Conservation (phyloP, 2,797 vertebrate genomes). For the Pangasius krempfi region DNA sequence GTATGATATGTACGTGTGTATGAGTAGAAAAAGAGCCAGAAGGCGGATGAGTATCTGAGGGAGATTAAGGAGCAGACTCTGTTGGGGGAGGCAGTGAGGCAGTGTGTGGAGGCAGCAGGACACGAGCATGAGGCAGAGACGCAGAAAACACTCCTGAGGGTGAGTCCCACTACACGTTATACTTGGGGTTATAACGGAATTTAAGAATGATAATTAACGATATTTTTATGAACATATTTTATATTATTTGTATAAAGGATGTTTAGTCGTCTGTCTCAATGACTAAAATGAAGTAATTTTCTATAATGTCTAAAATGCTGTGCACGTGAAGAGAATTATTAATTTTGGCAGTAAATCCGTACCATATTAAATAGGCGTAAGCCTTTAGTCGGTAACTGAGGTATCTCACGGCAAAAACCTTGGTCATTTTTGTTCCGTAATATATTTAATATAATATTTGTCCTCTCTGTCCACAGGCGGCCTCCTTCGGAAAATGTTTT, state of each 20-base stretch:
- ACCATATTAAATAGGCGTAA: neutral
- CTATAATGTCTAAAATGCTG: neutral
- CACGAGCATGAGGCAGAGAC: slow-evolving; percentile 86
- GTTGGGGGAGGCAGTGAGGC: slow-evolving; percentile 86
- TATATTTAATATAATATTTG: no score
- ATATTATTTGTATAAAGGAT: neutral
- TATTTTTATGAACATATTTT: neutral
- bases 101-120: slow-evolving; percentile 90
- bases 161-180: slow-evolving; percentile 61
- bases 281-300: neutral
- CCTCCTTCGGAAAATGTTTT: slow-evolving; percentile 96
- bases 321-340: neutral
- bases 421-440: neutral
- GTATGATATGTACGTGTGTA: neutral
- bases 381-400: neutral
- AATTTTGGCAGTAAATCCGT: neutral
- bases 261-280: no score
- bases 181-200: neutral
- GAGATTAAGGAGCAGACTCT: slow-evolving; percentile 94
- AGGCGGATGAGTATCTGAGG: slow-evolving; percentile 93
- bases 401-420: neutral
- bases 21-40: slow-evolving; percentile 92
- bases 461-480: slow-evolving; percentile 74
- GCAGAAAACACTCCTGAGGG: slow-evolving; percentile 91
- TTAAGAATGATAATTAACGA: neutral